phyloP scores from a whole-genome alignment of 64 coral and sea anemone genomes.

The Stichodactyla mertensii region DNA sequence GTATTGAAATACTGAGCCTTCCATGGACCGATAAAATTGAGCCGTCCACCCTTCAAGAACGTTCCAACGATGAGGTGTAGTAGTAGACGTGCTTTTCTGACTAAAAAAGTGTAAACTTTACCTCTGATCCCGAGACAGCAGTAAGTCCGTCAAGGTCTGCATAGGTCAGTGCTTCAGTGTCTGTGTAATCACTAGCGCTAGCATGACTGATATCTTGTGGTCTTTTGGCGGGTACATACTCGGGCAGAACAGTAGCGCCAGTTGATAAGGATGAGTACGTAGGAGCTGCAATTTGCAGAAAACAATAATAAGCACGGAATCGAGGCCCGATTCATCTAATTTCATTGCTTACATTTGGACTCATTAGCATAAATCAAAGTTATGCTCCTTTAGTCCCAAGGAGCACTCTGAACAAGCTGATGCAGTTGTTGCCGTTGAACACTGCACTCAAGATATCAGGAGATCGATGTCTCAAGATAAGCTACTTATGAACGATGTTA shows the following conservation, averaged over 20 bases:
- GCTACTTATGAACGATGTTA: too few species aligned
- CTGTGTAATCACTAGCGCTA: conserved; percentile 64
- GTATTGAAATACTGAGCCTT: too few species aligned
- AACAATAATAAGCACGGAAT: not conserved
- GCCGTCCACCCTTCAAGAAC: too few species aligned
- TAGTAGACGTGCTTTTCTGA: too few species aligned
- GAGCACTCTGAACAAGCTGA: too few species aligned
- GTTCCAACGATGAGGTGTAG: too few species aligned
- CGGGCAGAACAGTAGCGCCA: conserved; percentile 26
- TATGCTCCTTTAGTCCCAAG: too few species aligned
- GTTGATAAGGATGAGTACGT: not conserved
- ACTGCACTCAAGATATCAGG: too few species aligned
- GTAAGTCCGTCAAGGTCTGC: conserved; percentile 45
- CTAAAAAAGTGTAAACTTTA: not conserved
- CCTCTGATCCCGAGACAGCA: conserved; percentile 46
- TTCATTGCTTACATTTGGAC: not conserved
- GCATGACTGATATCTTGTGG: conserved; percentile 55
- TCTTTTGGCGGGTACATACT: conserved; percentile 36
- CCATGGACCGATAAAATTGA: too few species aligned
- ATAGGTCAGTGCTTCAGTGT: conserved; percentile 87
- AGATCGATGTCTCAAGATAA: too few species aligned
- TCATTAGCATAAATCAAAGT: too few species aligned
- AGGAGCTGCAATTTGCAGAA: not conserved
- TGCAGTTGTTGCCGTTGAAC: too few species aligned
- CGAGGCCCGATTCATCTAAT: not conserved